Evolutionary conservation across 2,113 vertebrate species (phyloP), one percentile per base, ranked within the genome.

Genomic region (Arenaria interpres): DNA sequence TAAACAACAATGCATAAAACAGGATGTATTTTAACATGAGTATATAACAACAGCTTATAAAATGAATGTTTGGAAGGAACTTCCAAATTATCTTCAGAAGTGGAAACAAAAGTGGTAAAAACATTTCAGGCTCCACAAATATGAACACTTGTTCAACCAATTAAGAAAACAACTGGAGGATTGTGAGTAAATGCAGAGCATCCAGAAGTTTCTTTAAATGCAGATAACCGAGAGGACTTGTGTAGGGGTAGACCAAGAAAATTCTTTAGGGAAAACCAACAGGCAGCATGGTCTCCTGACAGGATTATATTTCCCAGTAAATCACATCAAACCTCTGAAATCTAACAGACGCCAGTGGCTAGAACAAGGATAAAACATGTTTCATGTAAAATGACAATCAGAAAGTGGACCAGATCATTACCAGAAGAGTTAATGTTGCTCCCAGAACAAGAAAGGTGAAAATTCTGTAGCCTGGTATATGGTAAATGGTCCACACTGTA

Each of bases 101-200:
- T 93, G 54, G 86, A 96, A 97, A 93, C 30, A 91, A 88, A 92
- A 96, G 76, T 93, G 69, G 78, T 93, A 96, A 97, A 97, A 97
- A 96, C 96, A 97, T 97, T 97, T 97, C 80, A 95, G 71, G 62
- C 51, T 97, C 87, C 96, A 95, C 74, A 97, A 86, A 96, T 88
- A 90, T 51, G 66, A 93, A 94, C 86, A 94, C 30, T 96, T 86
- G 87, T 89, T 92, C 43, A 95, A 90, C 19, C 80, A 89, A 96
- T 88, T 96, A 95, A 93, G 93, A 89, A 94, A 96, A 90, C 50
- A 96, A 48, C 57, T 91, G 79, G 89, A 95, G 82, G 87, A 93
- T 32, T 91, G 48, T 77, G 54, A 89, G 48, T 69, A 62, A 96
- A 80, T 20, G 27, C 76, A 96, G 43, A 94, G 66, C 60, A n/a